Percentiles rank a stretch among this genome's conserved stretches.
Evolutionary conservation across 2,888 invertebrate species (phyloP).

Genomic region (Rotaria socialis): DNA sequence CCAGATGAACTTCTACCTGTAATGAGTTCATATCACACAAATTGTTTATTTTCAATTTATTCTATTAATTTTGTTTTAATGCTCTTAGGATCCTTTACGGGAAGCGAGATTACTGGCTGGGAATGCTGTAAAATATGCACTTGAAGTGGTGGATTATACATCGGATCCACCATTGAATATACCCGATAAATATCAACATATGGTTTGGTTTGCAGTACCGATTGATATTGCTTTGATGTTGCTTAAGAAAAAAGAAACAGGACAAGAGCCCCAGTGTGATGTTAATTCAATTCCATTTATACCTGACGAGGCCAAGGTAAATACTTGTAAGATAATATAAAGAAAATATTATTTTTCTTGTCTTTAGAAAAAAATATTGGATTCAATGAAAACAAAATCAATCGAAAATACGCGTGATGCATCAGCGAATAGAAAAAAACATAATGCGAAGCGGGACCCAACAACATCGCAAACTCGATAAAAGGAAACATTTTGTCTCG

Average conservation of each 20-base stretch:
- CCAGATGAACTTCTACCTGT: no score
- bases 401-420: not conserved
- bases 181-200: not conserved
- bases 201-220: conserved; percentile 11
- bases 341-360: no score
- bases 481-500: no score
- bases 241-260: not conserved
- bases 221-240: conserved; percentile 1
- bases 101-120: not conserved
- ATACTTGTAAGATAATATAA: not conserved
- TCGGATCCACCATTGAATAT: conserved; percentile 17
- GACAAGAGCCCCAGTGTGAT: not conserved
- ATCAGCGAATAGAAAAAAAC: not conserved
- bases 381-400: not conserved
- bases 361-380: not conserved
- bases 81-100: not conserved
- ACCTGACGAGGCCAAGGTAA: not conserved
- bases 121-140: not conserved
- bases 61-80: no score
- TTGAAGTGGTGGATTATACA: not conserved
- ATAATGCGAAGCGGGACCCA: not conserved
- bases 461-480: not conserved
- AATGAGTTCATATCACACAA: not conserved
- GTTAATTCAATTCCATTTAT: not conserved
- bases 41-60: not conserved